phyloP scores from a whole-genome alignment of 2,113 vertebrate species.

The Holacanthus passer region DNA sequence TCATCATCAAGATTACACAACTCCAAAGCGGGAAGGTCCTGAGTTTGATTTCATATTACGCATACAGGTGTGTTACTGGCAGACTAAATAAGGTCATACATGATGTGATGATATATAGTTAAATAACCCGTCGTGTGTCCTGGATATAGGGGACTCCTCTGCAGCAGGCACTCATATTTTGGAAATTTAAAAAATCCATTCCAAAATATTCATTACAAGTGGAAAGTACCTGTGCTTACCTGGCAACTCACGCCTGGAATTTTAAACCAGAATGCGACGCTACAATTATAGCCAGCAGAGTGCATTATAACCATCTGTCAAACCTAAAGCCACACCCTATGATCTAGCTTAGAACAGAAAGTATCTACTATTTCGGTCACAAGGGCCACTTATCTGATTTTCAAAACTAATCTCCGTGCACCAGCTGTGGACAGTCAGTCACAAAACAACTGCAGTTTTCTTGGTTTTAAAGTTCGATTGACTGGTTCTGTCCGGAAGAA shows the following conservation, averaged over 20 bases:
- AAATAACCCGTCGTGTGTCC: background rate
- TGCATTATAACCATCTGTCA: background rate
- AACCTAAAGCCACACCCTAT: fast-evolving
- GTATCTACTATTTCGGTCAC: fast-evolving
- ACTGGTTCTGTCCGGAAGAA: background rate
- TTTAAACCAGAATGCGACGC: fast-evolving
- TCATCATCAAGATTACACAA: background rate
- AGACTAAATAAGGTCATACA: too few relatives aligned
- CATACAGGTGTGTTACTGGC: too few relatives aligned
- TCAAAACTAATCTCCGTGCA: background rate
- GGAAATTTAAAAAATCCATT: background rate
- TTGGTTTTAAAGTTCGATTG: background rate
- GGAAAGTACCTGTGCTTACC: constrained; percentile 40
- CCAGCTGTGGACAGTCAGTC: background rate
- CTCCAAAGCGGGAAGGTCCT: too few relatives aligned
- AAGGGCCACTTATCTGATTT: background rate
- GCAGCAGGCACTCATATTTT: background rate
- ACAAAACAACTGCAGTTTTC: background rate
- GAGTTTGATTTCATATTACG: background rate
- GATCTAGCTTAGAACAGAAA: background rate
- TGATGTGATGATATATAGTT: too few relatives aligned
- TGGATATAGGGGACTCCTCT: background rate
- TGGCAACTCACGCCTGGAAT: background rate
- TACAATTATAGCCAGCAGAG: fast-evolving
- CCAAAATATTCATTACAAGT: background rate